Evolutionary conservation across 2,113 vertebrate species (phyloP).

Genomic region (Entelurus aequoreus): DNA sequence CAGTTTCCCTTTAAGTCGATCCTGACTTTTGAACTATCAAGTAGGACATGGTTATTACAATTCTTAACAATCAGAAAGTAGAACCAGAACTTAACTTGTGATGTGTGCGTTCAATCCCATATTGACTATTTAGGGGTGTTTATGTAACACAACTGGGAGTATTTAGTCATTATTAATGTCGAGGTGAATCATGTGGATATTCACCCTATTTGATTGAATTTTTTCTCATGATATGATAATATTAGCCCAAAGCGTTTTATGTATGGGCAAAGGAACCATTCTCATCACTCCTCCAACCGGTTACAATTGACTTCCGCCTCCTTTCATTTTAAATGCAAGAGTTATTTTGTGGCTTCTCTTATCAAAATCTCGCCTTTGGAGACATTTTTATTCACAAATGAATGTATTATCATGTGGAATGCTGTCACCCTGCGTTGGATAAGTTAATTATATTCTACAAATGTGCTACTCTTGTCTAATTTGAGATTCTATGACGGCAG

Average conservation of each 20-base stretch:
- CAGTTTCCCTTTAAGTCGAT: not conserved
- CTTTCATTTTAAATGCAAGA: conserved; percentile 26
- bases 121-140: conserved; percentile 5
- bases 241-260: conserved; percentile 35
- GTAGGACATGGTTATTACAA: not conserved
- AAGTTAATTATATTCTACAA: conserved; percentile 16
- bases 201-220: conserved; percentile 50
- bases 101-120: conserved; percentile 10
- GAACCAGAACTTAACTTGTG: not conserved
- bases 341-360: conserved; percentile 21
- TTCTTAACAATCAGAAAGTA: not conserved
- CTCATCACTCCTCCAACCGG: conserved; percentile 31
- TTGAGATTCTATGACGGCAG: conserved; percentile 9
- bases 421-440: conserved; percentile 1
- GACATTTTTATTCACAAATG: conserved; percentile 4
- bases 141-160: conserved; percentile 11
- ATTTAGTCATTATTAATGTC: conserved; percentile 40
- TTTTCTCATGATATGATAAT: conserved; percentile 54
- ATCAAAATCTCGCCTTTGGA: conserved; percentile 3
- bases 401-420: conserved; percentile 32
- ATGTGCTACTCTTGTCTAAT: conserved; percentile 5
- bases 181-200: conserved; percentile 49
- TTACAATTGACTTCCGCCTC: conserved; percentile 13
- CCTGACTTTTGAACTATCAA: not conserved
- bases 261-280: conserved; percentile 23